Base-by-base conservation (phyloP, 2,888 invertebrate species). In the Gymnocheta viridis region DNA sequence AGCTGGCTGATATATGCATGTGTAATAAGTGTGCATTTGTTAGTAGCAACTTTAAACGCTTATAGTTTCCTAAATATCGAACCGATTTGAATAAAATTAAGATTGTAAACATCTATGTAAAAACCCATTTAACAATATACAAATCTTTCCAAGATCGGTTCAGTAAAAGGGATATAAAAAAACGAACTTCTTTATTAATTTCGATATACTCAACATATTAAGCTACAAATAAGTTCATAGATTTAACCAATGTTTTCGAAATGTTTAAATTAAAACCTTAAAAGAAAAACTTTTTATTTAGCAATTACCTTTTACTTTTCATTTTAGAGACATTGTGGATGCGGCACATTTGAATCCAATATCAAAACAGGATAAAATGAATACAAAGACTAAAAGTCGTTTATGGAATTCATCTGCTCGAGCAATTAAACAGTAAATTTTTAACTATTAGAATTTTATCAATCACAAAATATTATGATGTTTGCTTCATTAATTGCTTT, bases 291-390 rank as follows among this genome's bases (percentile, higher is more conserved):
- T 12, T 44, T 22, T 44, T 14, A 1, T 41, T 2, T n/a, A n/a
- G n/a, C n/a, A n/a, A n/a, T n/a, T n/a, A n/a, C n/a, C 2, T 27
- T 27, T 27, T n/a, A 19, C 9, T 56, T 32, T 56, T 9, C 24
- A 66, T 86, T 87, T 54, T 84, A 95, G 95, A 87, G 95, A 96
- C 87, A 94, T 95, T 89, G 96, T 96, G 19, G 93, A 94, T 87
- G 96, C 95, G 35, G 95, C 96, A 0, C 96, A 96, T 90, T 91
- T 96, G 70, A 94, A 93, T 85, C 94, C 96, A 0, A 87, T 96
- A 35, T 93, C 93, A 38, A 94, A 93, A 83, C 90, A 92, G 60
- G 95, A 96, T 87, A 93, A 92, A 87, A 86, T 86, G 77, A 90
- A 90, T 88, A 86, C 87, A 0, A 88, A 88, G 70, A 92, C 92